Evolutionary conservation across 2,888 invertebrate species (phyloP), one percentile per base, ranked within the genome.

Genomic region (Acronicta psi): DNA sequence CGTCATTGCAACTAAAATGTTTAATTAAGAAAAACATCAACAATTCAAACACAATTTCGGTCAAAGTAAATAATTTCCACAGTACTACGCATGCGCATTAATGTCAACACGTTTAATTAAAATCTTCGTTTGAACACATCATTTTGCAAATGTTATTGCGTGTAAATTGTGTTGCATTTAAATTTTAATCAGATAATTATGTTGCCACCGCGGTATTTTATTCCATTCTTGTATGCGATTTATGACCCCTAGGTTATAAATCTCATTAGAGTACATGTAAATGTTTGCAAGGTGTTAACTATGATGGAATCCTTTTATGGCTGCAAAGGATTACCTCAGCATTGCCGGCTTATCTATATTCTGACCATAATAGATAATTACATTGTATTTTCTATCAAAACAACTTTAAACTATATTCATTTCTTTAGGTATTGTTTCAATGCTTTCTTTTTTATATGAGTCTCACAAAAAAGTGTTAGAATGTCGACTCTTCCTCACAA

Each of bases 181-280:
- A 61, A 41, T 14, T 51, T 31, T 44, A 53, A 71, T 68, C 71
- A 41, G 31, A 20, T 8, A n/a, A n/a, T n/a, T n/a, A 2, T 42
- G 41, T 65, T 59, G 59, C 20, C 71, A 65, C 65, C 46, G n/a
- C 31, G 7, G 23, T 49, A 49, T 56, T 56, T 67, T 41, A 52
- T 49, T 51, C 45, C 40, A 42, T 37, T 60, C 54, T 56, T 16
- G 46, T 16, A 14, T 10, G 40, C 29, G 57, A 49, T 71, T 59
- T 65, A 65, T 50, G 20, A 18, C 14, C 25, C 29, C 3, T 16
- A 14, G 8, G 59, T 31, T 38, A 46, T 67, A 72, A 72, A 67
- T 68, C 72, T 67, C 54, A 69, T 72, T 72, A 50, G n/a, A 31
- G 25, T 46, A 8, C 41, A 55, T 47, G 45, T 43, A 42, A 55